These are phyloP conservation scores for Mimas tiliae DNA, from an alignment of 2,888 invertebrate genomes.

Conservation along the genomic window DNA sequence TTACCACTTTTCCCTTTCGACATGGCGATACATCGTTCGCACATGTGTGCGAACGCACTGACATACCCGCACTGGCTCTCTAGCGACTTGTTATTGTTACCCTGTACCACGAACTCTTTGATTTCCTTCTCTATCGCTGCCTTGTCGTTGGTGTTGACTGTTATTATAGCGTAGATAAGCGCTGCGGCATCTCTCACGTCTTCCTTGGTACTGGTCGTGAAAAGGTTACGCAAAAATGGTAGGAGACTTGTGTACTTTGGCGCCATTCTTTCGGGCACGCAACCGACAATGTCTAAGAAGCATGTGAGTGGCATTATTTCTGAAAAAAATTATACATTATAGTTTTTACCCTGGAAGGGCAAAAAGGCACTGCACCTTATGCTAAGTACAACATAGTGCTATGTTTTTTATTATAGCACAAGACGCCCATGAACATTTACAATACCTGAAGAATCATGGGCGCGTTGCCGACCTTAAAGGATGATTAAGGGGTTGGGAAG, in stretches of 20 bases:
- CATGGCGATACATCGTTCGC: constrained; percentile 87
- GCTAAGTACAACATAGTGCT: no score
- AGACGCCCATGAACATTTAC: no score
- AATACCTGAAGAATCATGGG: no score
- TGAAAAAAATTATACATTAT: no score
- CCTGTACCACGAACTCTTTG: constrained; percentile 80
- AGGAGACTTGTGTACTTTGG: constrained; percentile 86
- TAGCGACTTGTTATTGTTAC: constrained; percentile 83
- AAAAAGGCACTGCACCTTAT: no score
- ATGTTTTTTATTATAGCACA: no score
- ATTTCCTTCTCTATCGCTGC: constrained; percentile 76
- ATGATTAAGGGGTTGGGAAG: no score
- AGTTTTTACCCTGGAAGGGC: no score
- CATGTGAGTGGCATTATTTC: constrained; percentile 88
- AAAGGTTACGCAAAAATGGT: constrained; percentile 86
- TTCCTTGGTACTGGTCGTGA: constrained; percentile 89
- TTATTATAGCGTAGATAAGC: constrained; percentile 89
- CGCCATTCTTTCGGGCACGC: constrained; percentile 89
- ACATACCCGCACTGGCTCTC: constrained; percentile 92
- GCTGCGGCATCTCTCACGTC: constrained; percentile 90
- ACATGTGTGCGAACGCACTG: constrained; percentile 88
- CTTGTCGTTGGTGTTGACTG: constrained; percentile 85
- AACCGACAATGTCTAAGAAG: constrained; percentile 93
- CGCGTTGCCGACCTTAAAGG: no score
- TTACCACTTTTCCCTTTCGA: constrained; percentile 72